Evolutionary conservation across 2,888 invertebrate species (phyloP).

Genomic region (Mythimna ferrago): DNA sequence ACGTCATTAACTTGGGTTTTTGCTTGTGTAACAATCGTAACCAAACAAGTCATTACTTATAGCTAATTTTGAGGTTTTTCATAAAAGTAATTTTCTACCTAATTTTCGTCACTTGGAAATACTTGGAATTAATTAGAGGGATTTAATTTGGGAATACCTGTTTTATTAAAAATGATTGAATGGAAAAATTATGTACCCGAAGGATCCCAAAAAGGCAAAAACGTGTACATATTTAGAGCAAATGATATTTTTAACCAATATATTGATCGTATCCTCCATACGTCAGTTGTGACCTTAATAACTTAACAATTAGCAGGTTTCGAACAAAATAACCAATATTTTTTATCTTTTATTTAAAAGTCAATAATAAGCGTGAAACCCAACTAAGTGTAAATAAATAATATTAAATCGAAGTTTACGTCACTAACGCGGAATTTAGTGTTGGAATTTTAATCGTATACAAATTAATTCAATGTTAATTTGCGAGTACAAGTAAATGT

Average conservation of each 20-base stretch:
- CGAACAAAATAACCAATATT: background rate
- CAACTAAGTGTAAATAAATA: background rate
- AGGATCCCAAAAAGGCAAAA: background rate
- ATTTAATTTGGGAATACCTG: too few species aligned
- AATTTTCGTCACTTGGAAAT: background rate
- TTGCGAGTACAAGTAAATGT: conserved; percentile 20
- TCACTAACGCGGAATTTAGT: conserved; percentile 40
- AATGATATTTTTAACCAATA: background rate
- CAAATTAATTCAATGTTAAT: conserved; percentile 52
- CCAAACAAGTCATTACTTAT: background rate
- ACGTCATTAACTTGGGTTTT: background rate
- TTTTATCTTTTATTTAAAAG: background rate
- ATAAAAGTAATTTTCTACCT: background rate
- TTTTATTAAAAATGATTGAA: too few species aligned
- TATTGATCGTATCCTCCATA: background rate
- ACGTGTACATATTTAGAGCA: background rate
- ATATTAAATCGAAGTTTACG: conserved; percentile 31
- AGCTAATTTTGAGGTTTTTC: background rate
- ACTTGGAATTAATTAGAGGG: background rate
- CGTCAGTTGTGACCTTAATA: background rate
- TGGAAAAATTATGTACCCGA: background rate
- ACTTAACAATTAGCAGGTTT: conserved; percentile 2
- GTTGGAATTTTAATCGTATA: conserved; percentile 35
- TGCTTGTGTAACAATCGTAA: background rate
- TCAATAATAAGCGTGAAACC: background rate